phyloP scores from a whole-genome alignment of 2,113 vertebrate species.

The Myanophis thanlyinensis region DNA sequence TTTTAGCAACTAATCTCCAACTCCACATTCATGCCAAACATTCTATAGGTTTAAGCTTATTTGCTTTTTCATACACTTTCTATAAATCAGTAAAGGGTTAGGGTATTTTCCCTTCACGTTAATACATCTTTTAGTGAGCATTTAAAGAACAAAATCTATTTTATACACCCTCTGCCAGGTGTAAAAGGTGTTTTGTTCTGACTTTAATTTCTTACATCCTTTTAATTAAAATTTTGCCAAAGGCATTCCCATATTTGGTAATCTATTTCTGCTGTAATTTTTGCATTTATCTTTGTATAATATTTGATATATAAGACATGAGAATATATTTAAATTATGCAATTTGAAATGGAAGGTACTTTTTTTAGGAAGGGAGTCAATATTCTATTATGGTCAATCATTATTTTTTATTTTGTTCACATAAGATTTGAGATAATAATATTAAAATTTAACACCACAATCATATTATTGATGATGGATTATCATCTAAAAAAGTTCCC shows the following conservation, averaged over 20 bases:
- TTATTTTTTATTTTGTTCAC: background rate
- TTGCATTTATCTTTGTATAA: background rate
- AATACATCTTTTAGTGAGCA: background rate
- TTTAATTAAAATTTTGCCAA: background rate
- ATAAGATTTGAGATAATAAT: background rate
- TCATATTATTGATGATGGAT: background rate
- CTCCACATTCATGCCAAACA: background rate
- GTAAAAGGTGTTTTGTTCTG: background rate
- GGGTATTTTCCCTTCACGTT: background rate
- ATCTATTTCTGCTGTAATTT: background rate
- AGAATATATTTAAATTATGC: background rate
- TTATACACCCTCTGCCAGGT: background rate
- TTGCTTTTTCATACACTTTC: background rate
- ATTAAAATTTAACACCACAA: background rate
- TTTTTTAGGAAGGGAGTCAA: background rate
- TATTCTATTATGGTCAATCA: background rate
- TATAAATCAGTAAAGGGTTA: background rate
- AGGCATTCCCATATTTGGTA: background rate
- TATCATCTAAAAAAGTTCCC: background rate
- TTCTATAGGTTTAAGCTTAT: background rate
- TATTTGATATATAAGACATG: background rate
- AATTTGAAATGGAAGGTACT: background rate
- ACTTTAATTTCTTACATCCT: background rate
- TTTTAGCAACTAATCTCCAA: background rate
- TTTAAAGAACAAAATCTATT: background rate